Evolutionary conservation across 92 coral and sea anemone species (phyloP), one percentile per base, ranked within the genome.

Genomic region (Parazoanthus swiftii): DNA sequence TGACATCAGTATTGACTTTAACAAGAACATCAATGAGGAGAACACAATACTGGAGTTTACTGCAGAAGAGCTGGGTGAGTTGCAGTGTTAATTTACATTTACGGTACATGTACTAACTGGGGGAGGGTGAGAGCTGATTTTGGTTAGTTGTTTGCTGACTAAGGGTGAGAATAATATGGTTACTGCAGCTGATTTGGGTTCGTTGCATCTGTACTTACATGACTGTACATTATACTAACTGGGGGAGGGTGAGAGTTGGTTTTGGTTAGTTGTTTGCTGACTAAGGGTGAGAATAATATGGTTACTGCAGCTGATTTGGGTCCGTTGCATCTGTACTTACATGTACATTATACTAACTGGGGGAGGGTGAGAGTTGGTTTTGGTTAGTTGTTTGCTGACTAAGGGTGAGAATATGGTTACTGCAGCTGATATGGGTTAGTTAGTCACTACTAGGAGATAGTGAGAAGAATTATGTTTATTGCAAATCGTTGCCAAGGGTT

Each of bases 11-110:
- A 97, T 97, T 54, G 98, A 97, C 89, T 97, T 95, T 75, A 92
- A 86, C 91, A 95, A 95, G 81, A 95, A 97, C 87, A 89, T 95
- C 51, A 97, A 97, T 90, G 99, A 97, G 90, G 99, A 97, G 86
- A 97, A 97, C 74, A 97, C 98, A 20, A 59, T 94, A 63, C 90
- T 97, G 56, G 90, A 96, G 77, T 95, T 97, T 86, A 75, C 91
- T n/a, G 90, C 91, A 14, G 92, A 88, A 29, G 33, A 29, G 33
- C 33, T 96, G 50, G 97, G 98, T 96, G 86, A 16, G 86, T 29
- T 11, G 4, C 33, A 29, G 33, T 39, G 42, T 39, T 29, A 29
- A 39, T 4, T 2, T 29, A 29, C 33, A 39, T 39, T 29, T 29
- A n/a, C 33, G 33, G 42, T 39, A 39, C 42, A 2, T 29, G 33